phyloP scores from a whole-genome alignment of 1,140 invertebrate species.

The Antheraea mylitta region DNA sequence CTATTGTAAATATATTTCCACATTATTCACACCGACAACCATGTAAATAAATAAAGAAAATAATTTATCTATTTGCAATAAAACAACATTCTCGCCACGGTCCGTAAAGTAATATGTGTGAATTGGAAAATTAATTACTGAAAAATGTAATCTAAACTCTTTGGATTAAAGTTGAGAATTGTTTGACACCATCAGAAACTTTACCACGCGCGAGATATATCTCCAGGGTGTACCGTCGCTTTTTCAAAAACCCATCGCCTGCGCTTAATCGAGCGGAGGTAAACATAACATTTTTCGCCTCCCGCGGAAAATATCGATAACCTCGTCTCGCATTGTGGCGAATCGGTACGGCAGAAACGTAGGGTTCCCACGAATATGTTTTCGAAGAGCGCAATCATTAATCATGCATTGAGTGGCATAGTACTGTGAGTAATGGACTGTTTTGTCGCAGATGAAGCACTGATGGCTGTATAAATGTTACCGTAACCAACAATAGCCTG shows the following conservation, averaged over 20 bases:
- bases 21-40: conserved; percentile 61
- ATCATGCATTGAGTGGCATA: conserved; percentile 70
- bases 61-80: conserved; percentile 77
- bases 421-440: conserved; percentile 28
- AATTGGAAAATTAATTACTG: conserved; percentile 11
- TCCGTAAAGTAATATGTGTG: conserved; percentile 36
- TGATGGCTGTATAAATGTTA: conserved; percentile 36
- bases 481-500: conserved; percentile 42
- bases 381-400: conserved; percentile 58
- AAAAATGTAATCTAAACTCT: not conserved
- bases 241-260: conserved; percentile 68
- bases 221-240: conserved; percentile 49
- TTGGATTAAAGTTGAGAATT: not conserved
- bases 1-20: conserved; percentile 35
- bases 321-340: conserved; percentile 44
- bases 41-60: conserved; percentile 68
- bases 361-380: conserved; percentile 70
- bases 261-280: conserved; percentile 70
- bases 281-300: conserved; percentile 72
- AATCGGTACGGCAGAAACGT: conserved; percentile 33
- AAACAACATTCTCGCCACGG: conserved; percentile 59
- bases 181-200: not conserved
- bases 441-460: conserved; percentile 34
- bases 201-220: conserved; percentile 45
- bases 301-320: conserved; percentile 64